Conservation (phyloP, 2,113 vertebrate species). For the Brachypodius melanocephalos region DNA sequence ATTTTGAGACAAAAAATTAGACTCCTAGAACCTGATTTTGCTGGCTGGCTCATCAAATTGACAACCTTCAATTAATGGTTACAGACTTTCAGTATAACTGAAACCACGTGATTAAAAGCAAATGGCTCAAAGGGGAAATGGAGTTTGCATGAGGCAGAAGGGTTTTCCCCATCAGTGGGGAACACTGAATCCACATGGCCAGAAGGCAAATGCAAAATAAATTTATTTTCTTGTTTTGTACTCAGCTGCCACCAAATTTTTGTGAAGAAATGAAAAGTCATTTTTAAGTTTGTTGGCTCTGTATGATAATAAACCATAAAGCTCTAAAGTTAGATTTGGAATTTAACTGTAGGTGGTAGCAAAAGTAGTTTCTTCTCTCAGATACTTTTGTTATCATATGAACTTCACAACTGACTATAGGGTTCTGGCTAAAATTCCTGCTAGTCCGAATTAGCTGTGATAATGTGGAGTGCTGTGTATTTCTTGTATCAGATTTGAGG, state of each 20-base stretch:
- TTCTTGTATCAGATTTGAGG: neutral
- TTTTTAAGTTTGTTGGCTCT: neutral
- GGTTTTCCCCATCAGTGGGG: neutral
- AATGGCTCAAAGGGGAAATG: slow-evolving; percentile 46
- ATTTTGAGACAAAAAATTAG: neutral
- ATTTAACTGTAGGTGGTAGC: slow-evolving; percentile 35
- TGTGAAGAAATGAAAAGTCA: neutral
- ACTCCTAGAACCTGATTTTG: neutral
- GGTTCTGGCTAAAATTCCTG: slow-evolving; percentile 67
- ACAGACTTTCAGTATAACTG: neutral
- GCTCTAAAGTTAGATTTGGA: neutral
- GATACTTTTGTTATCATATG: neutral
- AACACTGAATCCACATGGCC: neutral
- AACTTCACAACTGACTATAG: neutral
- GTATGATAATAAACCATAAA: neutral
- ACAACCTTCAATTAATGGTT: neutral
- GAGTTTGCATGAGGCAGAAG: neutral
- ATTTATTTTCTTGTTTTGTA: neutral
- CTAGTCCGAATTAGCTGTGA: slow-evolving; percentile 21
- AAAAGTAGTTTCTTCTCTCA: neutral
- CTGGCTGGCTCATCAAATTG: neutral
- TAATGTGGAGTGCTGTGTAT: neutral
- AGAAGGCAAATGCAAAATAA: neutral
- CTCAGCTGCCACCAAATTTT: neutral
- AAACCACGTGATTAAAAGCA: slow-evolving; percentile 43